Evolutionary conservation across 30 jellyfish, hydroid and myxozoan species (phyloP), one percentile per base, ranked within the genome.

Genomic region (Aurelia aurita): DNA sequence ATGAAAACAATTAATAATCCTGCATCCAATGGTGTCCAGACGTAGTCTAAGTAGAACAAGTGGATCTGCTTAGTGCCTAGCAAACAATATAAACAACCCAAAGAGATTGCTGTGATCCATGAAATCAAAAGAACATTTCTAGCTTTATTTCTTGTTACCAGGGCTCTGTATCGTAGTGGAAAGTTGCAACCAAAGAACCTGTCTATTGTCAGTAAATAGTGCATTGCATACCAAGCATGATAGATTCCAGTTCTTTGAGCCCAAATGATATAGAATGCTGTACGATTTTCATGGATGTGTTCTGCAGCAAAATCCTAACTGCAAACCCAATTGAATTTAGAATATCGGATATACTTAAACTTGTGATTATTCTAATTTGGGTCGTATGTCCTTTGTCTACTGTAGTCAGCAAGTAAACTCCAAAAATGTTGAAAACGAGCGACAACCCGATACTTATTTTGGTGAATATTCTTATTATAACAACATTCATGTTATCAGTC

Each of bases 131-230:
- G 29, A 22, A 55, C 12, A 19, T 22, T 55, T 19, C 29, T n/a
- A 55, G 14, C 29, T 22, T 19, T 55, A 22, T 3, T 55, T 22
- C 67, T 25, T 14, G 67, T 19, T 55, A 55, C 29, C 67, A 22
- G 13, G 6, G 67, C 67, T 5, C 29, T 55, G 27, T 55, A 55
- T 55, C 67, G 11, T 8, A 55, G 29, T 3, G 67, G 67, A 22
- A 55, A 55, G 29, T 55, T 55, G 67, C 67, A 55, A n/a, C 67
- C 67, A 15, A 55, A n/a, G 67, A 55, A 55, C 14, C 67, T 55
- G 67, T 55, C 67, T 22, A 55, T 55, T 55, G 67, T 55, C 67
- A 55, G 29, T 55, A 55, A 15, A 22, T 19, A 55, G 12, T 55
- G 29, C 67, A 55, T 55, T 55, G 67, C 25, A 22, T 55, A 55